Conservation (phyloP, 2,113 vertebrate species). For the Tragelaphus strepsiceros region DNA sequence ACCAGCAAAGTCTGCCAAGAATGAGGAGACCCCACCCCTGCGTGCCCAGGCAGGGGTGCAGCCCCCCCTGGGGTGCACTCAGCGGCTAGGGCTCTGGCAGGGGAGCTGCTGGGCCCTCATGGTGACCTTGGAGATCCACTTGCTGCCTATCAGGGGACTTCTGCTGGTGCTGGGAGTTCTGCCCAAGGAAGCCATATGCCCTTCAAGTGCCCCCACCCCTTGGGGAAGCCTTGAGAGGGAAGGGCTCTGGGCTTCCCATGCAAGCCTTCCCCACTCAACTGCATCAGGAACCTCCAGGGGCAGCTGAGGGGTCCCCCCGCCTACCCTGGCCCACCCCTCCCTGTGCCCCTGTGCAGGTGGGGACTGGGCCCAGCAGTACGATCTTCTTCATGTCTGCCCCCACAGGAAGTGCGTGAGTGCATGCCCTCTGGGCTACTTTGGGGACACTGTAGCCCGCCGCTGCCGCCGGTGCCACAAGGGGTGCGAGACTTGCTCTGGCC, state of each 20-base stretch:
- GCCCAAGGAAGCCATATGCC: not conserved
- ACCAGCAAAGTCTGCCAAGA: not conserved
- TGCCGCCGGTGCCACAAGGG: conserved; percentile 87
- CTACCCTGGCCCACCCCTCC: not conserved
- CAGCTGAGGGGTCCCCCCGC: not conserved
- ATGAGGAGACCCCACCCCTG: not conserved
- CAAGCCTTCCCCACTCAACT: not conserved
- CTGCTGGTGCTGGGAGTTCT: not conserved
- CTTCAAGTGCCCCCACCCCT: not conserved
- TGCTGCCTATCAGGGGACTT: not conserved
- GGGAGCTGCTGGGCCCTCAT: fast-evolving
- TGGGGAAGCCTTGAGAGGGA: not conserved
- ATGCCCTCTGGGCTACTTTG: conserved; percentile 86
- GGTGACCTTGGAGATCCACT: fast-evolving
- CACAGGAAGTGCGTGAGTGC: conserved; percentile 88
- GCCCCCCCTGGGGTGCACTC: not conserved
- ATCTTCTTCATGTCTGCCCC: not conserved
- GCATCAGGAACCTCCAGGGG: not conserved
- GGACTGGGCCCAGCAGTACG: too few species aligned
- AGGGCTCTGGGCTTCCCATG: not conserved
- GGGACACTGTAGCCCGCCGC: conserved; percentile 78
- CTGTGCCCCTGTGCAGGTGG: not conserved
- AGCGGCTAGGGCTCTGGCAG: not conserved
- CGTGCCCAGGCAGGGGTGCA: not conserved
- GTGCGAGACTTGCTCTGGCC: conserved; percentile 87